These are phyloP conservation scores for Corythoichthys haematopterus DNA, from an alignment of 2,113 vertebrate species.

Conservation along the genomic window DNA sequence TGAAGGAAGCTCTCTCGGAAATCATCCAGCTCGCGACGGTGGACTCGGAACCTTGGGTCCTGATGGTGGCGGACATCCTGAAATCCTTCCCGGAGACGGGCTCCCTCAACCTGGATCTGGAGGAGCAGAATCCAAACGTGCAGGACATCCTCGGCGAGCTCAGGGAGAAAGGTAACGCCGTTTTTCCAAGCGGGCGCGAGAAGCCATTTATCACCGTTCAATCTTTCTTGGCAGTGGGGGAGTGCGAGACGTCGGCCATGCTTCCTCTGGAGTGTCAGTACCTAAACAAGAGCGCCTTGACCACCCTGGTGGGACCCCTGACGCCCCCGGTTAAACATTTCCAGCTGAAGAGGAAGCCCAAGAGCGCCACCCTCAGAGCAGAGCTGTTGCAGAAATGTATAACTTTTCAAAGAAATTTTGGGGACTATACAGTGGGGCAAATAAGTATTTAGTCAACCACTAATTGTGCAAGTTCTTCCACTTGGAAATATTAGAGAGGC, in stretches of 20 bases:
- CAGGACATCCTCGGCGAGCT: constrained; percentile 96
- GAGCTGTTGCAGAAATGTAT: constrained; percentile 97
- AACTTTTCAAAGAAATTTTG: not conserved
- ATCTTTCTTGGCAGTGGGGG: constrained; percentile 71
- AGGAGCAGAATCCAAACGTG: constrained; percentile 97
- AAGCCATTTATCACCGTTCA: too few relatives aligned
- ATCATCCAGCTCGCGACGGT: constrained; percentile 93
- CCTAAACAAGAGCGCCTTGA: constrained; percentile 94
- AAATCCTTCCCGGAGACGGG: constrained; percentile 97
- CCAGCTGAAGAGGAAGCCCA: constrained; percentile 94
- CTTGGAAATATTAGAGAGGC: too few relatives aligned
- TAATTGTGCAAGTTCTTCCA: too few relatives aligned
- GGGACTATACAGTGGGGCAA: too few relatives aligned
- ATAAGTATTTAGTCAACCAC: too few relatives aligned
- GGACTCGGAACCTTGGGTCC: constrained; percentile 97
- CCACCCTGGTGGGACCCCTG: constrained; percentile 90
- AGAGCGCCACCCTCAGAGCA: constrained; percentile 94
- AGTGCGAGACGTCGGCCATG: constrained; percentile 95
- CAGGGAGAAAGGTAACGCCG: constrained; percentile 84
- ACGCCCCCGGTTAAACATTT: constrained; percentile 96
- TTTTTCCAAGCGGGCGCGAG: too few relatives aligned
- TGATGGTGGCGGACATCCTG: constrained; percentile 98
- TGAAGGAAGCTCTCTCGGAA: constrained; percentile 93
- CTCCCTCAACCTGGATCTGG: constrained; percentile 92
- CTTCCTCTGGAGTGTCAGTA: constrained; percentile 96